Percentiles rank a stretch among this genome's conserved stretches.
phyloP scores from a whole-genome alignment of 1,140 invertebrate species.

The Diorhabda sublineata region DNA sequence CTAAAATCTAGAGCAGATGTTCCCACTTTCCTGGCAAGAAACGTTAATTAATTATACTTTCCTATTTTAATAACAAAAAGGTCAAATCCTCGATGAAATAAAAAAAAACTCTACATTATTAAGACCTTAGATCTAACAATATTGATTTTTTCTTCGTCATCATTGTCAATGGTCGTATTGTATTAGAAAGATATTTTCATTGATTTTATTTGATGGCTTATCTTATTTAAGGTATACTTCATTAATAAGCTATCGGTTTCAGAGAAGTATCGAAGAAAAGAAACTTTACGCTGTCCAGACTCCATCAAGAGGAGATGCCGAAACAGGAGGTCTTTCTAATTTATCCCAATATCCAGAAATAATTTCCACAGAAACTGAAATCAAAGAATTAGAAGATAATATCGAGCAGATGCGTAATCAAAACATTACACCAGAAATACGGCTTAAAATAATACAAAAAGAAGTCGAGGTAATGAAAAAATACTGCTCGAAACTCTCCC shows the following conservation, averaged over 20 bases:
- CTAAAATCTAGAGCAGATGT: too few species aligned
- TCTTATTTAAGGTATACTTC: slow-evolving; percentile 1
- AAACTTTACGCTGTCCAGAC: background rate
- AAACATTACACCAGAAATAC: slow-evolving; percentile 25
- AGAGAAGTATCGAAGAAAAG: slow-evolving; percentile 10
- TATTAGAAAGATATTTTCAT: too few species aligned
- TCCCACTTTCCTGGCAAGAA: too few species aligned
- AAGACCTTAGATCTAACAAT: too few species aligned
- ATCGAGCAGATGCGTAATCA: slow-evolving; percentile 27
- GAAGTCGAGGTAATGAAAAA: slow-evolving; percentile 36
- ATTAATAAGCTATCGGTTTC: background rate
- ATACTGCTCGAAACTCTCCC: slow-evolving; percentile 35
- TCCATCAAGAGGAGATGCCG: background rate
- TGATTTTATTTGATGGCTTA: too few species aligned
- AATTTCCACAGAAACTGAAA: slow-evolving; percentile 28
- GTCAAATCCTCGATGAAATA: too few species aligned
- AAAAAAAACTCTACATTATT: too few species aligned
- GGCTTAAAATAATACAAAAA: slow-evolving; percentile 33
- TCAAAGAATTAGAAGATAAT: slow-evolving; percentile 32
- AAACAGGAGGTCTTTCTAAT: too few species aligned
- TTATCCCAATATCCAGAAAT: background rate
- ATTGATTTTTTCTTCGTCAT: too few species aligned
- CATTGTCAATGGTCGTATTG: too few species aligned
- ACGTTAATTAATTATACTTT: too few species aligned
- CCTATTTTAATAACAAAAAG: too few species aligned